Evolutionary conservation across 2,797 vertebrate genomes (phyloP).

Genomic region (Dermochelys coriacea): DNA sequence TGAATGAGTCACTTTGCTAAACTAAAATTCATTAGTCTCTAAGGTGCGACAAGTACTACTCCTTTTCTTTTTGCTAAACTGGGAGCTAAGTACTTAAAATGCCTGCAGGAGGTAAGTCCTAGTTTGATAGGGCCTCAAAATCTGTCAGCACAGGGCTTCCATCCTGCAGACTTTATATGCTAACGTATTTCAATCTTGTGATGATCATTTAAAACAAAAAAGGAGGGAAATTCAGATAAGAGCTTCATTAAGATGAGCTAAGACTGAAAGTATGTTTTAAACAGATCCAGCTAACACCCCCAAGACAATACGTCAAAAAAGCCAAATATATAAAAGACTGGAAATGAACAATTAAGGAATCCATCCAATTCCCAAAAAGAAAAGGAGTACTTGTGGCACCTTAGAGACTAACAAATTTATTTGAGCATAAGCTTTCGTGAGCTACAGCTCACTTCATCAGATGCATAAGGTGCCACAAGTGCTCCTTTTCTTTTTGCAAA

Average conservation of each 20-base stretch:
- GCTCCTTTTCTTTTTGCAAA: too few relatives aligned
- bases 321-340: neutral
- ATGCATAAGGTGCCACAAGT: too few relatives aligned
- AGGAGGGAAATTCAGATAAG: neutral
- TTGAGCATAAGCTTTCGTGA: too few relatives aligned
- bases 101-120: neutral
- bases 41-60: too few relatives aligned
- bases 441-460: too few relatives aligned
- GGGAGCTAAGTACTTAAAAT: too few relatives aligned
- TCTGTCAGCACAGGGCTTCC: too few relatives aligned
- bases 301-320: fast-evolving
- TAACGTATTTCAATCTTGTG: neutral
- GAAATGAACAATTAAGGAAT: neutral
- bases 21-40: too few relatives aligned
- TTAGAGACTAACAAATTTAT: too few relatives aligned
- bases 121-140: neutral
- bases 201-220: neutral
- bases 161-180: neutral
- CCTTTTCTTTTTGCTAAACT: too few relatives aligned
- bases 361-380: neutral
- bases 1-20: neutral
- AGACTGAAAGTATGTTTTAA: neutral
- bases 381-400: too few relatives aligned
- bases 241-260: neutral
- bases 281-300: neutral